Evolutionary conservation across 2,797 vertebrate species (phyloP).

Genomic region (Graptemys geographica): DNA sequence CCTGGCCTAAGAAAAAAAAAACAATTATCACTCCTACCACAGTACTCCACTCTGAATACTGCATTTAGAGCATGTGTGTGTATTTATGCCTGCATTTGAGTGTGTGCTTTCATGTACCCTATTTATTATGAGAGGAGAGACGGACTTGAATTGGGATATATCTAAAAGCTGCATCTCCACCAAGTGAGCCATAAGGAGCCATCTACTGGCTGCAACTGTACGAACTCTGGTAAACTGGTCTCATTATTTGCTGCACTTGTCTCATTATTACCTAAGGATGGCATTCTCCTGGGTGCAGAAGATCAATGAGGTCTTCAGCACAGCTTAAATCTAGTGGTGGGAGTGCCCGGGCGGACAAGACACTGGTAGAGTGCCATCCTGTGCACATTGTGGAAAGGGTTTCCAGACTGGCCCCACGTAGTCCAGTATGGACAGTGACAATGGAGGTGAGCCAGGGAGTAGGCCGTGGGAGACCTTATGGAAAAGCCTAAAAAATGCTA

Average conservation of each 20-base stretch:
- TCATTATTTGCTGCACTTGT: conserved; percentile 32
- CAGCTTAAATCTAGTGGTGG: conserved; percentile 4
- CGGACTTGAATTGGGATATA: not conserved
- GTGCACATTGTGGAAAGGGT: not conserved
- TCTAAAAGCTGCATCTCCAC: not conserved
- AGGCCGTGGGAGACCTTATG: not conserved
- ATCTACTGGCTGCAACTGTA: not conserved
- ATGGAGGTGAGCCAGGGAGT: not conserved
- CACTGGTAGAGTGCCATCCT: not conserved
- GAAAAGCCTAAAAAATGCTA: not conserved
- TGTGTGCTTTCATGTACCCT: not conserved
- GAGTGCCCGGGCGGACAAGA: not conserved
- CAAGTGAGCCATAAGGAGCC: not conserved
- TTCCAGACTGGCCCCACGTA: not conserved
- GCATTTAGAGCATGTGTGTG: not conserved
- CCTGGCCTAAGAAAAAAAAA: too few species aligned
- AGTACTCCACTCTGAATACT: not conserved
- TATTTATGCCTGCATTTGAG: not conserved
- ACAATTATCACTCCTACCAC: not conserved
- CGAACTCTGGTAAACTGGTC: not conserved
- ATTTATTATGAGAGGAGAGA: not conserved
- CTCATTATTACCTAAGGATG: not conserved
- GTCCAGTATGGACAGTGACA: not conserved
- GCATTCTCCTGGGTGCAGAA: not conserved
- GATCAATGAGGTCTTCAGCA: conserved; percentile 37